Evolutionary conservation across 2,797 vertebrate species (phyloP).

Genomic region (Hypotaenidia philippensis): DNA sequence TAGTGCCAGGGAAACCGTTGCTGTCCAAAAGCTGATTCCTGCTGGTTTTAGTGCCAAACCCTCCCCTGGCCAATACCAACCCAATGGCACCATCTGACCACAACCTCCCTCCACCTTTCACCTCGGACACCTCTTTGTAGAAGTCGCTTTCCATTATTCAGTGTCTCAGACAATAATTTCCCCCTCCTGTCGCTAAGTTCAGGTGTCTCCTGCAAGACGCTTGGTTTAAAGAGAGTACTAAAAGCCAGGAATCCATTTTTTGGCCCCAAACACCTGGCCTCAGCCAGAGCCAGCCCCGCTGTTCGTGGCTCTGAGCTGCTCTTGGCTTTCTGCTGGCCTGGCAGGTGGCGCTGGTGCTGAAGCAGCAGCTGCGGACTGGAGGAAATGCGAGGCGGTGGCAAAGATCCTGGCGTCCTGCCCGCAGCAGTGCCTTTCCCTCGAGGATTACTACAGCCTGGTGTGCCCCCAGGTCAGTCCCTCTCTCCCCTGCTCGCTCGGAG

Average conservation of each 20-base stretch:
- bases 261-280: neutral
- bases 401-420: conserved; percentile 91
- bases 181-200: neutral
- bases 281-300: neutral
- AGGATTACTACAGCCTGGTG: conserved; percentile 87
- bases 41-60: neutral
- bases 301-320: neutral
- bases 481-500: neutral
- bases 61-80: rapidly evolving
- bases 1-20: neutral
- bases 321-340: conserved; percentile 55
- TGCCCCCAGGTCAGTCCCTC: conserved; percentile 89
- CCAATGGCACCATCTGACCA: neutral
- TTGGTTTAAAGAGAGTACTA: neutral
- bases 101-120: neutral
- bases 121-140: neutral
- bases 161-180: neutral
- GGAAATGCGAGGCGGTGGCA: conserved; percentile 89
- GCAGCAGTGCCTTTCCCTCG: conserved; percentile 88
- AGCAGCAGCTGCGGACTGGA: conserved; percentile 89
- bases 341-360: conserved; percentile 80
- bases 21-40: neutral
- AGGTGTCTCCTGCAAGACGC: neutral
- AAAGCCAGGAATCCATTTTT: neutral
- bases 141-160: neutral